Evolutionary conservation across 2,888 invertebrate genomes (phyloP).

Genomic region (Trachelus stipa): DNA sequence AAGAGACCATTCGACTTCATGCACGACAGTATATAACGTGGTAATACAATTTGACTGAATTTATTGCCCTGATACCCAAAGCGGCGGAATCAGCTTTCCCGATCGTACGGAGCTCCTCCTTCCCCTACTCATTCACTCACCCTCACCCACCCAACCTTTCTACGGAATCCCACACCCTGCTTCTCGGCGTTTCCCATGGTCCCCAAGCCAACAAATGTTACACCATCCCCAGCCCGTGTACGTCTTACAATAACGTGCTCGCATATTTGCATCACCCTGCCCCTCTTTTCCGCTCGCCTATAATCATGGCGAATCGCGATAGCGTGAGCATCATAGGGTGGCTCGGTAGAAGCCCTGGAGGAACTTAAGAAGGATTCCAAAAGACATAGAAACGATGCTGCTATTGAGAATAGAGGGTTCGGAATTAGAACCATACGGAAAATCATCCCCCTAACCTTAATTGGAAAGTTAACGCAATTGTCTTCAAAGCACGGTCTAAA

Average conservation of each 20-base stretch:
- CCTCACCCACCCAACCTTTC: background rate
- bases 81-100: constrained; percentile 44
- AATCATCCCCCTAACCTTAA: background rate
- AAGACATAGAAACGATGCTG: background rate
- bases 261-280: background rate
- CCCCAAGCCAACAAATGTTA: background rate
- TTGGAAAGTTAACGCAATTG: background rate
- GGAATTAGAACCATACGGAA: background rate
- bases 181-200: background rate
- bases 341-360: background rate
- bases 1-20: constrained; percentile 48
- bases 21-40: constrained; percentile 53
- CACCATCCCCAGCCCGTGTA: background rate
- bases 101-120: constrained; percentile 33
- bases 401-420: background rate
- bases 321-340: background rate
- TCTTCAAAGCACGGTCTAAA: background rate
- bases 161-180: background rate
- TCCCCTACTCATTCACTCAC: constrained; percentile 5
- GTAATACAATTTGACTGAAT: constrained; percentile 59
- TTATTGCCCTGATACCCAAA: constrained; percentile 41
- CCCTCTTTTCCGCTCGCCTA: background rate
- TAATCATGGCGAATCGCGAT: background rate
- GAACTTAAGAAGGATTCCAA: background rate
- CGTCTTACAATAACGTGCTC: background rate